These are phyloP conservation scores for Solea solea DNA, from an alignment of 2,113 vertebrate genomes.

Conservation along the genomic window DNA sequence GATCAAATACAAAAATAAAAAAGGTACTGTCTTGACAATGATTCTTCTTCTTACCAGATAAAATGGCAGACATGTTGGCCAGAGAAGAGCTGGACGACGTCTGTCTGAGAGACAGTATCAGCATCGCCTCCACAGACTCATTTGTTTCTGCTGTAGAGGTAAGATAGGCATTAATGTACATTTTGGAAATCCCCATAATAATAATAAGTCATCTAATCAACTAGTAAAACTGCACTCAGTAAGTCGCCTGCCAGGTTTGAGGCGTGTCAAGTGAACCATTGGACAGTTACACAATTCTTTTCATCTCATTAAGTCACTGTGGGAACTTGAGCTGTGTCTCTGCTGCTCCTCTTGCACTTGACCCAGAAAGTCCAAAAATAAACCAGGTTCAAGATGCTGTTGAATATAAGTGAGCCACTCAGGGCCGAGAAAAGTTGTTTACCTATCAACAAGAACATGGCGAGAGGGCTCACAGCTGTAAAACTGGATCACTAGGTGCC, in stretches of 20 bases:
- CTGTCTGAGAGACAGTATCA: conserved; percentile 87
- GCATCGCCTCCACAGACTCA: conserved; percentile 90
- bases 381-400: not conserved
- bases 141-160: conserved; percentile 95
- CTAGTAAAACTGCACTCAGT: too few relatives aligned
- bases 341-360: conserved; percentile 14
- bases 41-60: conserved; percentile 77
- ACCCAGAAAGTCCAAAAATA: conserved; percentile 40
- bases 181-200: not conserved
- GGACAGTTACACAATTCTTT: not conserved
- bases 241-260: too few relatives aligned
- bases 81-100: conserved; percentile 84
- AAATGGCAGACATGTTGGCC: conserved; percentile 81
- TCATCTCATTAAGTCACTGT: conserved; percentile 30
- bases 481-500: conserved; percentile 31
- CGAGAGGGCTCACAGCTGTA: not conserved
- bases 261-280: too few relatives aligned
- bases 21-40: too few relatives aligned
- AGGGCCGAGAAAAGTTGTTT: too few relatives aligned
- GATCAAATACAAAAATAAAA: too few relatives aligned
- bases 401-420: too few relatives aligned
- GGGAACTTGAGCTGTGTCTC: conserved; percentile 17
- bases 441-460: too few relatives aligned
- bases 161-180: conserved; percentile 24
- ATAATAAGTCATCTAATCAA: too few relatives aligned